Evolutionary conservation across 2,888 invertebrate species (phyloP).

Genomic region (Ceramica pisi): DNA sequence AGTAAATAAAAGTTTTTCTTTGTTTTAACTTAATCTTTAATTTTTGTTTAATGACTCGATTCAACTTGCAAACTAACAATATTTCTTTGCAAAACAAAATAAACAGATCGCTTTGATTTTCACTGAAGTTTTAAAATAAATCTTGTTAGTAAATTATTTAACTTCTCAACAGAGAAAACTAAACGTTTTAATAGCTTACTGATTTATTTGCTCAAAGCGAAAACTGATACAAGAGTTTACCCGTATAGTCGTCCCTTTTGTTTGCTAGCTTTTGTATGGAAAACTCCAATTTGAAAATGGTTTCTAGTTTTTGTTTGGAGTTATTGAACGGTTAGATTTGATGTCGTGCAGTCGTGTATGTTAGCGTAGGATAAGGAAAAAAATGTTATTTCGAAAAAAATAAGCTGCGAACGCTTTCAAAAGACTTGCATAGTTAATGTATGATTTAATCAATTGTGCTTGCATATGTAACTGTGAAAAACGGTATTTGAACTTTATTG

Average conservation of each 20-base stretch:
- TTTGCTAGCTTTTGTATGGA: constrained; percentile 19
- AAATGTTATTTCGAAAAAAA: not conserved
- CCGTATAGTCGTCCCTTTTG: constrained; percentile 24
- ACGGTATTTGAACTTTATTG: too few relatives aligned
- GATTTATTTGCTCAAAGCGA: constrained; percentile 6
- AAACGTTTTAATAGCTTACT: constrained; percentile 19
- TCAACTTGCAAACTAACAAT: not conserved
- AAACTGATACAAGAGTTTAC: constrained; percentile 21
- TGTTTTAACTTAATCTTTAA: not conserved
- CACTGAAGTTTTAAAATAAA: constrained; percentile 5
- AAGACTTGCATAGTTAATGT: not conserved
- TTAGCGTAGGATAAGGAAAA: not conserved
- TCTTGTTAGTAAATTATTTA: not conserved
- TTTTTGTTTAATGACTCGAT: not conserved
- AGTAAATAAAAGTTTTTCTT: not conserved
- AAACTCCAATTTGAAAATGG: constrained; percentile 23
- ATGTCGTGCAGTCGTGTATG: not conserved
- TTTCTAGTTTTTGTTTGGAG: constrained; percentile 22
- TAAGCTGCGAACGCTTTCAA: not conserved
- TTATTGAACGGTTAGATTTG: constrained; percentile 14
- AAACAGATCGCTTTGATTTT: constrained; percentile 5
- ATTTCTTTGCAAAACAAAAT: not conserved
- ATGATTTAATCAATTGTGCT: too few relatives aligned
- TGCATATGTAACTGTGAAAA: too few relatives aligned
- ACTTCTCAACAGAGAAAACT: not conserved